phyloP scores from a whole-genome alignment of 2,888 invertebrate genomes.

The Koerneria pararmatus region DNA sequence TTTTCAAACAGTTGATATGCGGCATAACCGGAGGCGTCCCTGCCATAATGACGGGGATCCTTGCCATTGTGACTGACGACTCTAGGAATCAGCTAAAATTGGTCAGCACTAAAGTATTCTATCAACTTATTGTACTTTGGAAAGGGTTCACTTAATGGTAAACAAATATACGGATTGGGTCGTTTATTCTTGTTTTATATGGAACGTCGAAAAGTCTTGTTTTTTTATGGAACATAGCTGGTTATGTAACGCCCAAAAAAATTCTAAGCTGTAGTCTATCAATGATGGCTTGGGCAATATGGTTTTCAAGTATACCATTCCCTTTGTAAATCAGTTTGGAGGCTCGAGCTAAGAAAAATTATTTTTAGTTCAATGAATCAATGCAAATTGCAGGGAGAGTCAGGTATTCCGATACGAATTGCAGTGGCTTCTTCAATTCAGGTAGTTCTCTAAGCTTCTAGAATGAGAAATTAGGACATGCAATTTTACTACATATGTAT shows the following conservation, averaged over 20 bases:
- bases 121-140: too few species aligned
- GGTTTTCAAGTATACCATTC: too few species aligned
- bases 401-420: conserved; percentile 46
- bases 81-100: conserved; percentile 40
- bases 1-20: conserved; percentile 15
- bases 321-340: too few species aligned
- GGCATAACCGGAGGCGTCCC: conserved; percentile 41
- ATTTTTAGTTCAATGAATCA: neutral
- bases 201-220: too few species aligned
- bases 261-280: neutral
- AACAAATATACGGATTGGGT: too few species aligned
- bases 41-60: conserved; percentile 35
- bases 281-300: too few species aligned
- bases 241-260: neutral
- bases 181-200: too few species aligned
- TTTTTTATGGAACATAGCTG: neutral
- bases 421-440: conserved; percentile 43
- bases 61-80: conserved; percentile 51
- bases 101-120: conserved; percentile 21
- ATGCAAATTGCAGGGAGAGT: conserved; percentile 35
- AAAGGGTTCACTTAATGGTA: too few species aligned
- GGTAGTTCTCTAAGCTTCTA: too few species aligned
- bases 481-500: too few species aligned
- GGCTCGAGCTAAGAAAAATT: too few species aligned
- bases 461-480: too few species aligned